phyloP scores from a whole-genome alignment of 2,888 invertebrate species.

The Pherbina coryleti region DNA sequence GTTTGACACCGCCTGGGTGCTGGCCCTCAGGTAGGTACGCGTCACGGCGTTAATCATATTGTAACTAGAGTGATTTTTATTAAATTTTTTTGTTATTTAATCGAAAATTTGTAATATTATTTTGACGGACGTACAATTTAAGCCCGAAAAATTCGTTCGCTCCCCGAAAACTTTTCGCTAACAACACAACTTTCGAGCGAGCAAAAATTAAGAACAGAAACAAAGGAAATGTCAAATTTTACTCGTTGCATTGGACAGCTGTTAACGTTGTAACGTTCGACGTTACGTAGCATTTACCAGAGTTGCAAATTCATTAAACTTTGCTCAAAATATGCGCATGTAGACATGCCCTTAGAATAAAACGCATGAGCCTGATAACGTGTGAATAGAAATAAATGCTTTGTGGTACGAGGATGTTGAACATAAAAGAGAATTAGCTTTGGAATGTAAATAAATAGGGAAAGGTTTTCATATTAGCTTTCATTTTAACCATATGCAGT shows the following conservation, averaged over 20 bases:
- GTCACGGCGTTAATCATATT: conserved; percentile 78
- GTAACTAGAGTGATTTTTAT: neutral
- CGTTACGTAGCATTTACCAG: neutral
- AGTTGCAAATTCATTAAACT: neutral
- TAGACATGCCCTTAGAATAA: neutral
- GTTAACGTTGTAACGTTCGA: neutral
- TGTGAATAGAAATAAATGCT: no score
- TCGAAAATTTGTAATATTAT: conserved; percentile 19
- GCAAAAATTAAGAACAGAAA: neutral
- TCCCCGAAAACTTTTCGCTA: conserved; percentile 14
- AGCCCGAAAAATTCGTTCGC: conserved; percentile 2
- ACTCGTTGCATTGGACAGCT: neutral
- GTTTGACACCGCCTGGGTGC: conserved; percentile 78
- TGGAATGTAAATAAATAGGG: no score
- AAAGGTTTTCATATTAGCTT: no score
- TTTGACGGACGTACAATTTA: conserved; percentile 20
- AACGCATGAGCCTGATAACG: no score
- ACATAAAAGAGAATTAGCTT: no score
- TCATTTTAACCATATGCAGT: no score
- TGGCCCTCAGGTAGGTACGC: conserved; percentile 75
- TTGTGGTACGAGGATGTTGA: no score
- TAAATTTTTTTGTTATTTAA: conserved; percentile 1
- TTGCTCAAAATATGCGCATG: neutral
- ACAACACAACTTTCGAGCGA: neutral
- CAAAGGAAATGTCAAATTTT: conserved; percentile 1